phyloP scores from a whole-genome alignment of 2,113 vertebrate genomes.

The Pollimyrus isidori region DNA sequence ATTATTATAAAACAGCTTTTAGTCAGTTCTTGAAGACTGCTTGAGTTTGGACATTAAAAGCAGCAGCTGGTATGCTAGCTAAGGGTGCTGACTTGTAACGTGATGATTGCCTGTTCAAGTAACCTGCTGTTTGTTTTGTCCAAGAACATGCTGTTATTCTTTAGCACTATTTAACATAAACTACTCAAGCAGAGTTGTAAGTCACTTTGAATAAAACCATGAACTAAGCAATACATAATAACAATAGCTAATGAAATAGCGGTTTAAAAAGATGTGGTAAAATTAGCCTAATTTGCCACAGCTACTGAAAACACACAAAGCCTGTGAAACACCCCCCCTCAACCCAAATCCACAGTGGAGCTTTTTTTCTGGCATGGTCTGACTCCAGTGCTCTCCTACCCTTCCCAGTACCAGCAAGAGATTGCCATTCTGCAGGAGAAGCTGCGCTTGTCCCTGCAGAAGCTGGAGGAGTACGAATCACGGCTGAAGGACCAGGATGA shows the following conservation, averaged over 20 bases:
- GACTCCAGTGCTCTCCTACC: not conserved
- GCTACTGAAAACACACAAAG: not conserved
- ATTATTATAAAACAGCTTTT: not conserved
- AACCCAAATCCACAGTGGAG: not conserved
- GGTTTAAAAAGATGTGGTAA: not conserved
- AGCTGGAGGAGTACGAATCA: slow-evolving; percentile 90
- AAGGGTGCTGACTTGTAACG: not conserved
- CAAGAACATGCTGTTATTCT: not conserved
- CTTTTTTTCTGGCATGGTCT: not conserved
- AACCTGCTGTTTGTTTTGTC: not conserved
- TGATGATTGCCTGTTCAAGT: not conserved
- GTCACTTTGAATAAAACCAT: not conserved
- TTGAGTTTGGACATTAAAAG: not conserved
- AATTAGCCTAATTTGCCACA: not conserved
- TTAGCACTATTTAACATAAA: not conserved
- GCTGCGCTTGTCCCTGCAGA: slow-evolving; percentile 84
- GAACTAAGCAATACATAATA: not conserved
- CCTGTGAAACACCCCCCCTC: not conserved
- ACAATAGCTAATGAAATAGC: not conserved
- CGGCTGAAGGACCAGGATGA: slow-evolving; percentile 94
- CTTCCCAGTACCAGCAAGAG: slow-evolving; percentile 81
- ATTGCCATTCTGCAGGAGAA: slow-evolving; percentile 89
- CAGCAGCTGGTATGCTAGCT: not conserved
- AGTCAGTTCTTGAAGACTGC: not conserved
- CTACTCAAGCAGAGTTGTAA: not conserved